Conservation (phyloP, 2,113 vertebrate species). For the Notothenia coriiceps region DNA sequence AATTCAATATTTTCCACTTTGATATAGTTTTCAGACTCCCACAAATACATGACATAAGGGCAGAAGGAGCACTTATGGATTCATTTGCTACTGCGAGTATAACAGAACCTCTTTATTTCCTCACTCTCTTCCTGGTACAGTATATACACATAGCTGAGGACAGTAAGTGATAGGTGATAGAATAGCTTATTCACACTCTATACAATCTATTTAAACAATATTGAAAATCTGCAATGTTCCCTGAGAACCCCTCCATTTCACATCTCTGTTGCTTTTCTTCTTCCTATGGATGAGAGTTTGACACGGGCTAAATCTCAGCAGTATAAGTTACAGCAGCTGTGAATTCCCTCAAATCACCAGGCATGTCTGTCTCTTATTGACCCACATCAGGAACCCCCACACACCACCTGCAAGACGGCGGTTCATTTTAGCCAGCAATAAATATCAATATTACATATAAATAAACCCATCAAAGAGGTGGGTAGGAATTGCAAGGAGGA, state of each 20-base stretch:
- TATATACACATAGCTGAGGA: constrained; percentile 35
- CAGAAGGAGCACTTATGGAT: constrained; percentile 56
- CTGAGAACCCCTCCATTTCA: constrained; percentile 61
- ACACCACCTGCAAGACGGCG: constrained; percentile 60
- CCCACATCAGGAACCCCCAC: constrained; percentile 75
- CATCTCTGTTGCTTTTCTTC: constrained; percentile 40
- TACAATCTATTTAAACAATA: constrained; percentile 50
- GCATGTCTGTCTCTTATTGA: constrained; percentile 74
- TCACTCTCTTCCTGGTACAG: constrained; percentile 11
- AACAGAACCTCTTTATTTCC: constrained; percentile 39
- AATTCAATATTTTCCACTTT: constrained; percentile 35
- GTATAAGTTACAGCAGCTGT: constrained; percentile 61
- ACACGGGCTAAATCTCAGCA: constrained; percentile 54
- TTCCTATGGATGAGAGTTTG: constrained; percentile 54
- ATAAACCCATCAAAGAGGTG: constrained; percentile 72
- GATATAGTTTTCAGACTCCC: constrained; percentile 20
- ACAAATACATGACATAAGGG: constrained; percentile 16
- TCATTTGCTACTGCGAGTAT: constrained; percentile 34
- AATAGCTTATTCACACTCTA: constrained; percentile 43
- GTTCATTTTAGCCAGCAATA: constrained; percentile 79
- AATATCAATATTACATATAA: constrained; percentile 83
- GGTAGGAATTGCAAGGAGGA: constrained; percentile 53
- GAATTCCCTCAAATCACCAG: constrained; percentile 73
- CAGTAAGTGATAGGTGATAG: constrained; percentile 49
- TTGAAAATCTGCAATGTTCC: constrained; percentile 64